These are phyloP conservation scores for Apodemia duryi DNA, from an alignment of 2,888 invertebrate genomes.

Conservation along the genomic window DNA sequence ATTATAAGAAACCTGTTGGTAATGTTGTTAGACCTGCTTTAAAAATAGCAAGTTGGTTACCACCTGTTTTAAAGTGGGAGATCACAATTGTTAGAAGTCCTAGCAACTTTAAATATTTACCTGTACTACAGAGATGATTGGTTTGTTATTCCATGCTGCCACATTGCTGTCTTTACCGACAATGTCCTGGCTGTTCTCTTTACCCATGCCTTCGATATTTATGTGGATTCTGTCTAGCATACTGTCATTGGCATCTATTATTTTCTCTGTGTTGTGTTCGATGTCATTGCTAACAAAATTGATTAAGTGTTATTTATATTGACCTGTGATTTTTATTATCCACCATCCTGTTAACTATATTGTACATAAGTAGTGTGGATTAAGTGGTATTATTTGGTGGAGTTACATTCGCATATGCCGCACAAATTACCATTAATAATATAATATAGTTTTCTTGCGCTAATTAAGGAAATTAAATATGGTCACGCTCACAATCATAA, in stretches of 20 bases:
- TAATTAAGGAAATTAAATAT: neutral
- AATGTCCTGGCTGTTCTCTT: conserved; percentile 33
- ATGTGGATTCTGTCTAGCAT: conserved; percentile 89
- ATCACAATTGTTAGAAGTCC: too few relatives aligned
- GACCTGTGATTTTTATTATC: neutral
- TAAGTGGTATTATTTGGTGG: too few relatives aligned
- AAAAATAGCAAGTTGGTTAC: too few relatives aligned
- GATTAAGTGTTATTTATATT: neutral
- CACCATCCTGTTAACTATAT: neutral
- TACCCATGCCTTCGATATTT: conserved; percentile 82
- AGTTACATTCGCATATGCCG: neutral
- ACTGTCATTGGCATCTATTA: conserved; percentile 90
- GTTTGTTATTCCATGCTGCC: conserved; percentile 43
- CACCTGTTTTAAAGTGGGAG: too few relatives aligned
- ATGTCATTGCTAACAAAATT: conserved; percentile 41
- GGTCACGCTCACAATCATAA: too few relatives aligned
- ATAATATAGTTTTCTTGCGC: neutral
- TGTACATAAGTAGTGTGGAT: neutral
- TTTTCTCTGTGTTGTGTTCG: conserved; percentile 78
- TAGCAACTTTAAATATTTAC: conserved; percentile 33
- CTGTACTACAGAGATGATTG: conserved; percentile 56
- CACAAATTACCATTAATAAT: neutral
- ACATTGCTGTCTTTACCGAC: conserved; percentile 21
- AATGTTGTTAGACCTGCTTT: too few relatives aligned
- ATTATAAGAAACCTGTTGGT: too few relatives aligned